Percentiles rank a stretch among this genome's conserved stretches.
Evolutionary conservation across 1,140 invertebrate species (phyloP).

Genomic region (Drosophila oshimai): DNA sequence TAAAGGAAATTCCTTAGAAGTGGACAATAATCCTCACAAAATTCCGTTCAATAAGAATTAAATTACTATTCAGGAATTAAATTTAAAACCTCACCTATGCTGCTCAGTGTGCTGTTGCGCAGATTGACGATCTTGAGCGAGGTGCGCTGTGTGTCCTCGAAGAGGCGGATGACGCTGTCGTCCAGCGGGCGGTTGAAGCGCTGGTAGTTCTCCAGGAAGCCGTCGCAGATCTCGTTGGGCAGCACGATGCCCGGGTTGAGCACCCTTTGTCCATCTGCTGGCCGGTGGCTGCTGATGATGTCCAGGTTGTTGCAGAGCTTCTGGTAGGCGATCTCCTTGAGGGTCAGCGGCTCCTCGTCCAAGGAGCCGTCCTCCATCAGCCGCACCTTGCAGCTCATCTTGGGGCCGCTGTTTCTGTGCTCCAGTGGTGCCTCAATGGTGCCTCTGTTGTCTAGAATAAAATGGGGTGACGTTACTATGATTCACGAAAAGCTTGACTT

Average conservation of each 20-base stretch:
- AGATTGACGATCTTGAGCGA: slow-evolving; percentile 88
- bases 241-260: slow-evolving; percentile 63
- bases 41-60: too few species aligned
- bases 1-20: too few species aligned
- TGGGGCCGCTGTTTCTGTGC: slow-evolving; percentile 9
- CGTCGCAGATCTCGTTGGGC: slow-evolving; percentile 84
- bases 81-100: slow-evolving; percentile 20
- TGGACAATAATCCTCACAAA: too few species aligned
- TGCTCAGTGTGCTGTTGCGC: slow-evolving; percentile 87
- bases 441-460: background rate
- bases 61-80: background rate
- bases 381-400: slow-evolving; percentile 82
- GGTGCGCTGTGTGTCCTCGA: slow-evolving; percentile 87
- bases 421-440: slow-evolving; percentile 23
- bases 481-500: background rate
- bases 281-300: slow-evolving; percentile 83
- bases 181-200: slow-evolving; percentile 84
- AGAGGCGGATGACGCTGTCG: slow-evolving; percentile 88
- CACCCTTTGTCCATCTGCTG: slow-evolving; percentile 36
- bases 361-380: slow-evolving; percentile 79
- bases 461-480: background rate
- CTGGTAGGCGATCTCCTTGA: slow-evolving; percentile 86
- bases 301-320: slow-evolving; percentile 86
- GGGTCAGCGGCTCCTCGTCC: slow-evolving; percentile 80
- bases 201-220: slow-evolving; percentile 87